Percentiles rank a stretch among this genome's conserved stretches.
These are phyloP conservation scores for Tiliacea aurago DNA, from an alignment of 2,888 invertebrate species.

Conservation along the genomic window DNA sequence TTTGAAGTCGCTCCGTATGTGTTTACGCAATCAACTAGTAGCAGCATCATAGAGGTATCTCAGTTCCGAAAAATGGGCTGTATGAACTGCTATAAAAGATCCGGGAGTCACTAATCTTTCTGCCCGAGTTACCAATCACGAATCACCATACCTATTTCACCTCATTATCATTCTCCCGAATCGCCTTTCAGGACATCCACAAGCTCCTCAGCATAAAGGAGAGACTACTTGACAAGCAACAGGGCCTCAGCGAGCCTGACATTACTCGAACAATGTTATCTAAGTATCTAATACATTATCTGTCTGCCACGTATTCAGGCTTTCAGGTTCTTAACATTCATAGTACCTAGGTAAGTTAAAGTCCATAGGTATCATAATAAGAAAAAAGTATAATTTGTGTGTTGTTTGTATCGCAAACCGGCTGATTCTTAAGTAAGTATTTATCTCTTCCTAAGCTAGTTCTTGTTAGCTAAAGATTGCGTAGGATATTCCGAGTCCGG, in stretches of 20 bases:
- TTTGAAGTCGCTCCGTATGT: conserved; percentile 9
- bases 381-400: not conserved
- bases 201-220: not conserved
- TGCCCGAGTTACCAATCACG: not conserved
- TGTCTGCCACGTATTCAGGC: conserved; percentile 1
- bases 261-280: not conserved
- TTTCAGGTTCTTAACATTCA: not conserved
- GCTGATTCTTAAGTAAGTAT: not conserved
- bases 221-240: conserved; percentile 1
- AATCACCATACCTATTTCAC: no score
- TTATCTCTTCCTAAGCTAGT: not conserved
- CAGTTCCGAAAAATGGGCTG: conserved; percentile 1
- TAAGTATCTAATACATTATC: not conserved
- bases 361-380: not conserved
- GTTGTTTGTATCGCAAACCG: conserved; percentile 1
- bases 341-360: not conserved
- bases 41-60: not conserved
- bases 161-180: not conserved
- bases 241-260: not conserved
- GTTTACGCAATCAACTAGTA: conserved; percentile 54
- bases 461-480: not conserved
- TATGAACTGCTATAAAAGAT: not conserved
- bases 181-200: not conserved
- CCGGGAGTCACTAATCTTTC: not conserved
- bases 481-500: conserved; percentile 1